These are phyloP conservation scores for Encarsia formosa DNA, from an alignment of 2,888 invertebrate genomes.

Conservation along the genomic window DNA sequence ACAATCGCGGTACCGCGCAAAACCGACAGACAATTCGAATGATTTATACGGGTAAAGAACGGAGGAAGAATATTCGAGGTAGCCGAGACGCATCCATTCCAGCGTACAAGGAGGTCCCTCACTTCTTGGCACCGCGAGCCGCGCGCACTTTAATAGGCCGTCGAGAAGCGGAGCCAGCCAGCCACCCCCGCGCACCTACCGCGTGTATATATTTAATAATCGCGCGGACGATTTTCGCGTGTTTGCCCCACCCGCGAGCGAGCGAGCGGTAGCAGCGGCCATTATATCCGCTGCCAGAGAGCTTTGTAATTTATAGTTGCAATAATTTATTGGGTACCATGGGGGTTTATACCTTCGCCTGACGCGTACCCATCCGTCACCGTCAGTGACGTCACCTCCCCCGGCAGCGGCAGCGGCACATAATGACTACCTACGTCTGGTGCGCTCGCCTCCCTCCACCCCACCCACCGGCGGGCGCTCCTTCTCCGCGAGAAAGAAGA, in stretches of 20 bases:
- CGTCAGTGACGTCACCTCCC: conserved; percentile 52
- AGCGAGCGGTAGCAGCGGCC: conserved; percentile 29
- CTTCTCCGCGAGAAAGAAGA: conserved; percentile 25
- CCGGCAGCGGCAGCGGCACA: too few species aligned
- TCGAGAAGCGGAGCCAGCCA: too few species aligned
- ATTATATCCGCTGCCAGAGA: conserved; percentile 44
- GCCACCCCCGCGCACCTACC: too few species aligned
- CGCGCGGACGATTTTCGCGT: conserved; percentile 29
- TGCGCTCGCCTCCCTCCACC: conserved; percentile 27
- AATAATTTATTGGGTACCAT: conserved; percentile 53
- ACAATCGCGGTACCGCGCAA: too few species aligned
- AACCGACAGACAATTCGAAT: too few species aligned
- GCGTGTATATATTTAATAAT: too few species aligned
- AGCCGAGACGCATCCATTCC: too few species aligned
- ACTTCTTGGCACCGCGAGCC: too few species aligned
- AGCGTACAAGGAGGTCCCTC: too few species aligned
- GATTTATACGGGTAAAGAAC: too few species aligned
- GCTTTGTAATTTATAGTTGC: conserved; percentile 53
- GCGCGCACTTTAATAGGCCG: too few species aligned
- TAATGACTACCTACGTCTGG: conserved; percentile 50
- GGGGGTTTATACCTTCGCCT: conserved; percentile 51
- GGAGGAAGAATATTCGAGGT: too few species aligned
- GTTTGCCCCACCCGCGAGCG: background rate
- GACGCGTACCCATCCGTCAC: conserved; percentile 52
- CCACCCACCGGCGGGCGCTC: conserved; percentile 18